These are phyloP conservation scores for Thyatira batis DNA, from an alignment of 2,888 invertebrate genomes.

Conservation along the genomic window DNA sequence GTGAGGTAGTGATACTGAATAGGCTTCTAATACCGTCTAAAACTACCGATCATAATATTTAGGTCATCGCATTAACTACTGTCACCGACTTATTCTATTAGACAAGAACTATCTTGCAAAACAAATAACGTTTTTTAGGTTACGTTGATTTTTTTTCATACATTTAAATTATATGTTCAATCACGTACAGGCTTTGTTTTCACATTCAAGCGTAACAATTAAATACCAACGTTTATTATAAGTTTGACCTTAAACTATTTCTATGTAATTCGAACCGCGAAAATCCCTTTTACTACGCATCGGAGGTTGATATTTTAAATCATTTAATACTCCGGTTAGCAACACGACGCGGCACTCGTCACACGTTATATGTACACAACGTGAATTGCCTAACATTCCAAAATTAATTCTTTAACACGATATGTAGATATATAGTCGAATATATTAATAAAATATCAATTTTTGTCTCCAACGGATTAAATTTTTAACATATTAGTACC, in stretches of 20 bases:
- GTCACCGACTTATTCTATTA: slow-evolving; percentile 8
- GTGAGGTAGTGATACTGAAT: slow-evolving; percentile 31
- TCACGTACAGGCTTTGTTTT: background rate
- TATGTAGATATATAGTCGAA: too few species aligned
- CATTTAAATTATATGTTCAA: background rate
- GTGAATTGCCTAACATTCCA: background rate
- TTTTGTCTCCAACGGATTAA: background rate
- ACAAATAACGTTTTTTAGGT: background rate
- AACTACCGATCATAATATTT: slow-evolving; percentile 34
- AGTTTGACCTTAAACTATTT: slow-evolving; percentile 6
- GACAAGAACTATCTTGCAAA: background rate
- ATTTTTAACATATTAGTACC: background rate
- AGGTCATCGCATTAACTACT: slow-evolving; percentile 18
- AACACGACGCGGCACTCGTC: slow-evolving; percentile 26
- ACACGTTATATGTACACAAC: background rate
- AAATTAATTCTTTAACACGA: too few species aligned
- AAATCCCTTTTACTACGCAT: slow-evolving; percentile 38
- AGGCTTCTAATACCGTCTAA: slow-evolving; percentile 32
- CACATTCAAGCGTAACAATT: background rate
- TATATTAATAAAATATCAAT: too few species aligned
- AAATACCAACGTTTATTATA: background rate
- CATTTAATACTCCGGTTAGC: slow-evolving; percentile 25
- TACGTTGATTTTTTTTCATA: background rate
- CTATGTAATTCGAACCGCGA: slow-evolving; percentile 24
- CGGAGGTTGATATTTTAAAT: slow-evolving; percentile 24